These are phyloP conservation scores for Noctua janthe DNA, from an alignment of 2,888 invertebrate genomes.

Conservation along the genomic window DNA sequence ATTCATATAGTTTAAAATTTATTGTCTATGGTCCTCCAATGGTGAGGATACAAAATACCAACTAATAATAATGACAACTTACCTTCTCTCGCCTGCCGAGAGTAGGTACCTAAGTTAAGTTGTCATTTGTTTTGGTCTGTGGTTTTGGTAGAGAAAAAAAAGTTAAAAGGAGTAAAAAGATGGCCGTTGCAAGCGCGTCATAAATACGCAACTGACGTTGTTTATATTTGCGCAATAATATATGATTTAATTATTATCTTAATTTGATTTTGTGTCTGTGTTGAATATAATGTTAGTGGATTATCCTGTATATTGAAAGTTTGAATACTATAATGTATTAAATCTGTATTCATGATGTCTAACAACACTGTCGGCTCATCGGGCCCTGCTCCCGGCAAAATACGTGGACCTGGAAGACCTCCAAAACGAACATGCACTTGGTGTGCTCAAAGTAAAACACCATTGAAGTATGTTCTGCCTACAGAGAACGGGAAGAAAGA, in stretches of 20 bases:
- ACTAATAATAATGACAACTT: too few relatives aligned
- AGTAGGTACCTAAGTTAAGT: background rate
- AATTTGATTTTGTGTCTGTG: slow-evolving; percentile 54
- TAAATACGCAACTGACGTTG: slow-evolving; percentile 88
- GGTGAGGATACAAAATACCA: too few relatives aligned
- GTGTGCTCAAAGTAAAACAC: slow-evolving; percentile 96
- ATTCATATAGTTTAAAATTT: background rate
- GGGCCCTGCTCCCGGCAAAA: slow-evolving; percentile 90
- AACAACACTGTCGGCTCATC: slow-evolving; percentile 89
- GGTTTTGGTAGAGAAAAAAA: slow-evolving; percentile 44
- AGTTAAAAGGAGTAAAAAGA: slow-evolving; percentile 74
- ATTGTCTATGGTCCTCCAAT: background rate
- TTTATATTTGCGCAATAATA: slow-evolving; percentile 86
- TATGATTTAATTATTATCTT: slow-evolving; percentile 59
- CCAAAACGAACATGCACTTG: slow-evolving; percentile 96
- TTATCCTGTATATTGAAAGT: slow-evolving; percentile 59
- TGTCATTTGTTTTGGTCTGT: slow-evolving; percentile 10
- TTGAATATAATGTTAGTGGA: slow-evolving; percentile 79
- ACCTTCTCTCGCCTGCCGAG: background rate
- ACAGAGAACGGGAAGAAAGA: slow-evolving; percentile 97
- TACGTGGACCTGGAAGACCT: slow-evolving; percentile 94
- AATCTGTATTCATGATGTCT: slow-evolving; percentile 81
- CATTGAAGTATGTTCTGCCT: slow-evolving; percentile 96
- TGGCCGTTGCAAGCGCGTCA: slow-evolving; percentile 89
- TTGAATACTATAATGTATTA: slow-evolving; percentile 80